Evolutionary conservation across 2,113 vertebrate species (phyloP).

Genomic region (Miniopterus natalensis): DNA sequence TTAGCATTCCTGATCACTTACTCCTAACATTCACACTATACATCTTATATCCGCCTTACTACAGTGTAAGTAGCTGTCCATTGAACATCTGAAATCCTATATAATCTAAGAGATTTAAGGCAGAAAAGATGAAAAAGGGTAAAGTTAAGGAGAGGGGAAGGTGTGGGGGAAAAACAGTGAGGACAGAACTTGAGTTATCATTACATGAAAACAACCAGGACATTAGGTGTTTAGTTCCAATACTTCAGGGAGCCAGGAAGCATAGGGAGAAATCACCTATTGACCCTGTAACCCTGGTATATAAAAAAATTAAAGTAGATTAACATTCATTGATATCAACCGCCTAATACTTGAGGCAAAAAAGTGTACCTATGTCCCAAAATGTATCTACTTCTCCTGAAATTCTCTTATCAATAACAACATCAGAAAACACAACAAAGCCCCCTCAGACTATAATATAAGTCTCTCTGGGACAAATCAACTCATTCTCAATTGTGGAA

Average conservation of each 20-base stretch:
- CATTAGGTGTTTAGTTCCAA: not conserved
- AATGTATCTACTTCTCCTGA: conserved; percentile 31
- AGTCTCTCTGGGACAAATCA: not conserved
- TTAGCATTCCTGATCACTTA: conserved; percentile 33
- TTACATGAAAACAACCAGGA: conserved; percentile 50
- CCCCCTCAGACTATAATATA: not conserved
- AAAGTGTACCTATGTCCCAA: not conserved
- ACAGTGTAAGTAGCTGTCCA: not conserved
- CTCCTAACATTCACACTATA: not conserved
- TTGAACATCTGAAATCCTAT: not conserved
- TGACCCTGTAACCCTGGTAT: not conserved
- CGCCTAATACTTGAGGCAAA: not conserved
- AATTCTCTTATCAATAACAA: conserved; percentile 29
- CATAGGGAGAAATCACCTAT: not conserved
- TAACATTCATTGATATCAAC: not conserved
- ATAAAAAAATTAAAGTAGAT: conserved; percentile 41
- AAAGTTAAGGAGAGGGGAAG: not conserved
- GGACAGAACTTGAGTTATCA: conserved; percentile 12
- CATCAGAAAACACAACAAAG: conserved; percentile 14
- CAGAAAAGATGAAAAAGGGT: not conserved
- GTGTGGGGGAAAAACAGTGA: not conserved
- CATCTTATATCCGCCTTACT: not conserved
- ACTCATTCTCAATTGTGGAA: conserved; percentile 28
- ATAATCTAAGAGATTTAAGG: conserved; percentile 33
- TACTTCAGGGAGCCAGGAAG: not conserved